Base-by-base conservation (phyloP, 1,140 invertebrate genomes). In the Manduca sexta region DNA sequence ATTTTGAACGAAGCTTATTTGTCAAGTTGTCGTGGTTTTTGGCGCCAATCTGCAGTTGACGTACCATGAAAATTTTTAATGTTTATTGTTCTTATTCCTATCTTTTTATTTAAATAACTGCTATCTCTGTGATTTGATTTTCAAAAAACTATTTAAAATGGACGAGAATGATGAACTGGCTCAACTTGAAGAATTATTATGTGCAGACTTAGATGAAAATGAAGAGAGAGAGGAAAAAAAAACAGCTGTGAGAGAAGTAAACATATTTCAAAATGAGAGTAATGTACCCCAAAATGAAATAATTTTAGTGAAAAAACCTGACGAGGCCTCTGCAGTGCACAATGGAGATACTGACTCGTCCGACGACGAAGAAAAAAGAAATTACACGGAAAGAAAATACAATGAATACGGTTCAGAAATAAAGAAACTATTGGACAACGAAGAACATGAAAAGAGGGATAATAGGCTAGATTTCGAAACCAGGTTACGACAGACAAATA, bases 351-450 rank as follows among this genome's bases (percentile, higher is more conserved):
- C 88, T 1, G 92, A 94, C 76, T 93, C 92, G 15, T 94, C 93
- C 1, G 93, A 95, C 66, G 93, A 95, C 52, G 94, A 96, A 82
- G 92, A 92, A 45, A 90, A 89, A 53, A 88, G 90, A 65, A 91
- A 93, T 76, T 92, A 91, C 69, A 88, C 92, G 15, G 88, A 92
- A 60, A 81, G 88, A 50, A 91, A 90, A 45, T 94, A 93, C 65
- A 91, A 90, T 57, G 87, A 91, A 43, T 93, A 87, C 75, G 93
- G 94, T 0, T 81, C 83, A 57, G 78, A 88, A 35, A 86, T 94
- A 12, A 94, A 93, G 70, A 86, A 90, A 60, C 66, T 88, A 13
- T 73, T 92, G 5, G 90, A 90, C 56, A 83, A 87, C 38, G 68
- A 86, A 29, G 74, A 81, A 45, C 54, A 84, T 18, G 82, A 78